Evolutionary conservation across 1,140 invertebrate species (phyloP), one percentile per base, ranked within the genome.

Genomic region (Drosophila micromelanica): DNA sequence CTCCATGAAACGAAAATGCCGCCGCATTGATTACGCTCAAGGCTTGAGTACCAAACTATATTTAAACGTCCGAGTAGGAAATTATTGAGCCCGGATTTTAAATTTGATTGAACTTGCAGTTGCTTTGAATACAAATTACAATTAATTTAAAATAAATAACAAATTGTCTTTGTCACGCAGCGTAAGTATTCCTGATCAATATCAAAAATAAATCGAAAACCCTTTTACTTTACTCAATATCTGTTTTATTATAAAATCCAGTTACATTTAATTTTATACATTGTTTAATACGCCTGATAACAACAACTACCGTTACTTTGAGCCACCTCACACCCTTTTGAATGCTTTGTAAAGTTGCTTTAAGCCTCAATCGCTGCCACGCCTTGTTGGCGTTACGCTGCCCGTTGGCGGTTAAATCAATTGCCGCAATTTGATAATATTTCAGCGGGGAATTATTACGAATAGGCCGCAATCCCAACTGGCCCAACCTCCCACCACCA

Each of bases 371-470:
- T 51, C 17, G 35, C 23, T 42, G 46, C 64, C 64, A 69, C 45
- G 55, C 48, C 72, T 27, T 45, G 49, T 62, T 27, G 30, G 45
- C 68, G 48, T 82, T 70, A 73, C 69, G 79, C 69, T 55, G 64
- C 75, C 84, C 79, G 57, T 70, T 77, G 82, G 82, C 84, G 64
- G 76, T 82, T 86, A 86, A 86, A 86, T 86, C 82, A 86, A 86
- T 89, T 86, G 82, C 82, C 75, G 76, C 79, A 84, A 86, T 87
- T 87, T 87, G 79, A 87, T 87, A 87, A 87, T 87, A 89, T 87
- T 87, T 89, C 82, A 89, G 76, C 82, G 67, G 82, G 82, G 84
- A 87, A 87, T 87, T 76, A 87, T 87, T 87, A 89, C 82, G 72
- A 82, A 63, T 69, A 60, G 72, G 49, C 32, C 17, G 37, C 32